phyloP scores from a whole-genome alignment of 2,113 vertebrate genomes.

The Actinemys pallida region DNA sequence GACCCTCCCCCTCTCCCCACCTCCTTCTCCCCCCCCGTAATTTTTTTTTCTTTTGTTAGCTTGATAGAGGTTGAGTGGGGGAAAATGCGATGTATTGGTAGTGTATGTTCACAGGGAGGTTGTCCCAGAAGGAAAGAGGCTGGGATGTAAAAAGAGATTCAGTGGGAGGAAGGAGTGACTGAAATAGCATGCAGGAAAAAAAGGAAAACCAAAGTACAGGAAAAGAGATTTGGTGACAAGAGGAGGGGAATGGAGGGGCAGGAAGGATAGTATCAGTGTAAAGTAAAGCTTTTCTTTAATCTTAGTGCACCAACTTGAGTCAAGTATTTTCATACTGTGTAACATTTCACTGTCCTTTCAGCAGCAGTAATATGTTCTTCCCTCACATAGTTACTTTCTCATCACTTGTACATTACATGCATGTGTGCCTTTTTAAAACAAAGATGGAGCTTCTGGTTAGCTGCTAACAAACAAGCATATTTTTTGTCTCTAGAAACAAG shows the following conservation, averaged over 20 bases:
- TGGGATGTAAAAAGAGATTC: neutral
- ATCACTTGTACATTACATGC: neutral
- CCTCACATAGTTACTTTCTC: neutral
- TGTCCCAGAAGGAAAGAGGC: neutral
- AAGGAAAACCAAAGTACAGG: neutral
- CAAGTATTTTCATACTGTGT: neutral
- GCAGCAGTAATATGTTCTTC: neutral
- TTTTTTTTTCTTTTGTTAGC: neutral
- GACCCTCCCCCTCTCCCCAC: too few relatives aligned
- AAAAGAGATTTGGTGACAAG: neutral
- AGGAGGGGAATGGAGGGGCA: too few relatives aligned
- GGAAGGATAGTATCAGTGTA: neutral
- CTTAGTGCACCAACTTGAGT: neutral
- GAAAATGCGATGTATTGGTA: neutral
- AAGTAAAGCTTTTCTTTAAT: neutral
- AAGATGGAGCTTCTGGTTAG: neutral
- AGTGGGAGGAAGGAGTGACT: neutral
- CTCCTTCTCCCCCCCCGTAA: neutral
- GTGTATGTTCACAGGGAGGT: neutral
- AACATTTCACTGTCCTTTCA: neutral
- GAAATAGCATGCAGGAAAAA: neutral
- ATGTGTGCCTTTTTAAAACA: neutral
- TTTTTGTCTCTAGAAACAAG: neutral
- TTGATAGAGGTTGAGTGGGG: neutral
- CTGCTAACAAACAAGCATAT: neutral